phyloP scores from a whole-genome alignment of 2,888 invertebrate species.

The Coleophora flavipennella region DNA sequence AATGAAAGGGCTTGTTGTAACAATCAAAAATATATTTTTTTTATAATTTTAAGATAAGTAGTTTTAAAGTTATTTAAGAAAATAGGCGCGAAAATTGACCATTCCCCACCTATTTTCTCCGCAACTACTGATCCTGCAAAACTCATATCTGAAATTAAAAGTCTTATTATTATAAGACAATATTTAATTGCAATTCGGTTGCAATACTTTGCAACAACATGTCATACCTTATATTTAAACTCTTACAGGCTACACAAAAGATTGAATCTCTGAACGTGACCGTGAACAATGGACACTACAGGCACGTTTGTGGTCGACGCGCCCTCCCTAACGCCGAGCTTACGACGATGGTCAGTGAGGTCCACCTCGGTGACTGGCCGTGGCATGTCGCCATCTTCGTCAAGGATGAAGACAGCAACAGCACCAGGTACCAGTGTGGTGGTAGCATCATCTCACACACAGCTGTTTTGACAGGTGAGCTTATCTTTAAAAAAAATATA shows the following conservation, averaged over 20 bases:
- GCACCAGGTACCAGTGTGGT: constrained; percentile 43
- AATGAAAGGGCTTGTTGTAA: no score
- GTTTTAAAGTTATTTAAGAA: no score
- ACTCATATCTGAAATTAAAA: no score
- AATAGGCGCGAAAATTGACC: no score
- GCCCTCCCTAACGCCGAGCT: constrained; percentile 46
- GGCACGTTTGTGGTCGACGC: constrained; percentile 48
- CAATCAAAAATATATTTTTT: no score
- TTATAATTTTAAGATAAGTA: no score
- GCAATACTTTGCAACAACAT: no score
- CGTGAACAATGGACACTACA: constrained; percentile 17
- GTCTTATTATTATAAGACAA: no score
- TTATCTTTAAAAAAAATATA: neutral
- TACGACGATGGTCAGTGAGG: constrained; percentile 40
- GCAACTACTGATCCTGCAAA: no score
- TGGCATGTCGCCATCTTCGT: constrained; percentile 58
- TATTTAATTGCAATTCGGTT: no score
- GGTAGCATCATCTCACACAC: constrained; percentile 55
- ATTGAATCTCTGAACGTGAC: constrained; percentile 33
- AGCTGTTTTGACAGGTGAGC: constrained; percentile 51
- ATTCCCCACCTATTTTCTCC: no score
- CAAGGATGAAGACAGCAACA: constrained; percentile 17
- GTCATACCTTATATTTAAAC: no score
- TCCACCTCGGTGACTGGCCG: constrained; percentile 56
- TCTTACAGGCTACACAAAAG: constrained; percentile 33